These are phyloP conservation scores for Hemithea aestivaria DNA, from an alignment of 2,888 invertebrate genomes.

Conservation along the genomic window DNA sequence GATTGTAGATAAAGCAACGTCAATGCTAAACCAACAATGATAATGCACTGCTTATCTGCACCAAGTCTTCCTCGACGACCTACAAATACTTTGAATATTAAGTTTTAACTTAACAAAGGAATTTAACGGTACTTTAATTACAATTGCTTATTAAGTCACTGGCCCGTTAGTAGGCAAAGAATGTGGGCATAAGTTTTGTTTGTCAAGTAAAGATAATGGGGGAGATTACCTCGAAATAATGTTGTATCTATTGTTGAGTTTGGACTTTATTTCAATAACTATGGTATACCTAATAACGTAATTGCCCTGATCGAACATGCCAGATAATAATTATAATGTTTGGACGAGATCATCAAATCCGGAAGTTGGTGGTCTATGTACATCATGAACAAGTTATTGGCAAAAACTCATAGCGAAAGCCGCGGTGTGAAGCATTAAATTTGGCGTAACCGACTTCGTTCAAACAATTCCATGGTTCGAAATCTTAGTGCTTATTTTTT, in stretches of 20 bases:
- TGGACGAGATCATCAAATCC: slow-evolving; percentile 15
- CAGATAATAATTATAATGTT: slow-evolving; percentile 9
- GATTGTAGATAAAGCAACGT: too few species aligned
- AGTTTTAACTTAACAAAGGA: slow-evolving; percentile 10
- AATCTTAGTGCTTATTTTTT: slow-evolving; percentile 41
- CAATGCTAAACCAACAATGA: too few species aligned
- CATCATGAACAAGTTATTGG: slow-evolving; percentile 2
- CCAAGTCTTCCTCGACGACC: slow-evolving; percentile 4
- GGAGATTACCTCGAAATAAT: too few species aligned
- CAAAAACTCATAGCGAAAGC: slow-evolving; percentile 24
- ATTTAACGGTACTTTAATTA: slow-evolving; percentile 12
- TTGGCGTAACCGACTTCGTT: slow-evolving; percentile 34
- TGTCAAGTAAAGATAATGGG: slow-evolving; percentile 3
- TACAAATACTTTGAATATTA: slow-evolving; percentile 1
- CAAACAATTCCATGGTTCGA: slow-evolving; percentile 49
- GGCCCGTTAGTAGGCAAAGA: slow-evolving; percentile 10
- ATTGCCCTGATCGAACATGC: neutral
- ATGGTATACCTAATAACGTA: slow-evolving; percentile 2
- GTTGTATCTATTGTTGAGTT: too few species aligned
- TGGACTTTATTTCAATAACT: slow-evolving; percentile 8
- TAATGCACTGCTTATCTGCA: neutral
- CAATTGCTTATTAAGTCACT: slow-evolving; percentile 5
- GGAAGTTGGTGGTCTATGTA: slow-evolving; percentile 4
- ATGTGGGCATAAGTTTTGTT: slow-evolving; percentile 4
- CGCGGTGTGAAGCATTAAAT: slow-evolving; percentile 24